Percentiles rank a stretch among this genome's conserved stretches.
These are phyloP conservation scores for Parotia lawesii DNA, from an alignment of 2,113 vertebrate species.

Conservation along the genomic window DNA sequence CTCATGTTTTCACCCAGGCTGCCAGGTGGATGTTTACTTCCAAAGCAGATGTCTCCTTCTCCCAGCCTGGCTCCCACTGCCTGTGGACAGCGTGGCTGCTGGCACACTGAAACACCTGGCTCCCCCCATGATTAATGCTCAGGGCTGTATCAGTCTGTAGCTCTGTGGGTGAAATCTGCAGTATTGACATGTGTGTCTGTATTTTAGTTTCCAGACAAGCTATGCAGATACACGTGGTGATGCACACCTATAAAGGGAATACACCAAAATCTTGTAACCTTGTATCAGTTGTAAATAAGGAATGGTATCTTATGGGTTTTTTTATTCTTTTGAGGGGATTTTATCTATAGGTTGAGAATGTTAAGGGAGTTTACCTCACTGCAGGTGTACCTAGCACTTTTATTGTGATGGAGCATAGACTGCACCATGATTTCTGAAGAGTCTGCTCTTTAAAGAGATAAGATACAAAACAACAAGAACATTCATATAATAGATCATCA, in stretches of 20 bases:
- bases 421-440: not conserved
- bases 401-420: not conserved
- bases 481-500: not conserved
- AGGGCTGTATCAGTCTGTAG: not conserved
- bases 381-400: not conserved
- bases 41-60: not conserved
- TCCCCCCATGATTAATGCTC: not conserved
- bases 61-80: not conserved
- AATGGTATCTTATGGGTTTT: not conserved
- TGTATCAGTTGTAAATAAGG: not conserved
- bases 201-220: not conserved
- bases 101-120: not conserved
- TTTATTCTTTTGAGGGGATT: not conserved
- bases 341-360: not conserved
- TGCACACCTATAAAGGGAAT: not conserved
- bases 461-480: not conserved
- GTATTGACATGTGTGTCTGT: not conserved
- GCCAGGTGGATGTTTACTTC: not conserved
- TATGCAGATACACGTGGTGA: not conserved
- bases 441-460: conserved; percentile 3
- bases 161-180: not conserved
- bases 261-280: not conserved
- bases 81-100: not conserved
- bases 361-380: conserved; percentile 11
- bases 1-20: not conserved